Evolutionary conservation across 1,140 invertebrate species (phyloP).

Genomic region (Chironomus striatipennis): DNA sequence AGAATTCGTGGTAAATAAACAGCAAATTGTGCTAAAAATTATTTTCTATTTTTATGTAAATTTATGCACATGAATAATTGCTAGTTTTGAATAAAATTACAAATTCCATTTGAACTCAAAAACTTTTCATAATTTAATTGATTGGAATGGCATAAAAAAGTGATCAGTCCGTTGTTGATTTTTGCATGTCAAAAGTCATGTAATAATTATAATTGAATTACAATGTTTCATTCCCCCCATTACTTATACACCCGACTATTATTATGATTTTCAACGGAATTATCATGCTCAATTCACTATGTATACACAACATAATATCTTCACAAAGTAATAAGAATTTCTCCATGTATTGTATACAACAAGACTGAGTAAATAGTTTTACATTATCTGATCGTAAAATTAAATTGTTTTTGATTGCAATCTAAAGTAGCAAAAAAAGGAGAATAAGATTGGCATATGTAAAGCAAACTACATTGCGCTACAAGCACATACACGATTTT

Average conservation of each 20-base stretch:
- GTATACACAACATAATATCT: not conserved
- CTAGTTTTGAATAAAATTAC: too few species aligned
- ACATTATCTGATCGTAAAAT: slow-evolving; percentile 18
- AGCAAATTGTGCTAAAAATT: too few species aligned
- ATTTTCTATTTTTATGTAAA: too few species aligned
- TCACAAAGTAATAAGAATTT: not conserved
- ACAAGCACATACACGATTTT: slow-evolving; percentile 8
- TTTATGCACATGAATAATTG: too few species aligned
- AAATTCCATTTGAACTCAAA: too few species aligned
- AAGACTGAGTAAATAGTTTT: not conserved
- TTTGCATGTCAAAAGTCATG: too few species aligned
- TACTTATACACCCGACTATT: not conserved
- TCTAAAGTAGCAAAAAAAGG: not conserved
- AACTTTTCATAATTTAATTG: too few species aligned
- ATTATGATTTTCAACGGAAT: slow-evolving; percentile 6
- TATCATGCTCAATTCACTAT: not conserved
- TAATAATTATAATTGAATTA: not conserved
- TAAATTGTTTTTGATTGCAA: slow-evolving; percentile 18
- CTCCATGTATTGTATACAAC: not conserved
- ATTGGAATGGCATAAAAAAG: too few species aligned
- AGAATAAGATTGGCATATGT: not conserved
- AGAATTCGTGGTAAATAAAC: too few species aligned
- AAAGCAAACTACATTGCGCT: not conserved
- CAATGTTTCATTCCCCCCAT: not conserved
- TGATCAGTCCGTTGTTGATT: too few species aligned